A percentile compares a stretch with the other conserved stretches of the same genome.
These are phyloP conservation scores for Chaetorhynchus papuensis DNA, from an alignment of 2,113 vertebrate species.

Conservation along the genomic window DNA sequence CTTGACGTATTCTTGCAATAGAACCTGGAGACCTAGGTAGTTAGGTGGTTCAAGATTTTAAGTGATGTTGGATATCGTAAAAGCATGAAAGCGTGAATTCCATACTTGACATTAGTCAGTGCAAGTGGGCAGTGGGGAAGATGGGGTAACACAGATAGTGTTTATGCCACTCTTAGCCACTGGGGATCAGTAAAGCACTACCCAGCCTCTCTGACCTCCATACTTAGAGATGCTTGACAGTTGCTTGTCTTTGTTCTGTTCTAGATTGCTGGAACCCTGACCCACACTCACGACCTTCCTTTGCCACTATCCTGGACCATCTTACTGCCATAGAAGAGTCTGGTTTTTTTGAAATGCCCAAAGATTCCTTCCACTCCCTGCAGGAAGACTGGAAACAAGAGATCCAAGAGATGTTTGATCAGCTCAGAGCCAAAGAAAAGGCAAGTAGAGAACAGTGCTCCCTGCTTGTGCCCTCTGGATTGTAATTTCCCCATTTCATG, in stretches of 20 bases:
- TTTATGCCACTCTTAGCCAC: conserved; percentile 22
- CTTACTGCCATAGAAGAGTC: conserved; percentile 94
- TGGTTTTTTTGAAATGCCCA: conserved; percentile 97
- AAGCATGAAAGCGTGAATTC: neutral
- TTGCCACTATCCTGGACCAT: conserved; percentile 87
- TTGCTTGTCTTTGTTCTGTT: neutral
- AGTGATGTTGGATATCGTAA: neutral
- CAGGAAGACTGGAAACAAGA: conserved; percentile 98
- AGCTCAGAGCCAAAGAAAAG: conserved; percentile 97
- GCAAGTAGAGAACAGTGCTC: conserved; percentile 47
- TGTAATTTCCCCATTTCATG: neutral
- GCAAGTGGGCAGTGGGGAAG: neutral
- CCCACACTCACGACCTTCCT: conserved; percentile 87
- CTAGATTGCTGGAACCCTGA: conserved; percentile 95
- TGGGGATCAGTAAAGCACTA: conserved; percentile 50
- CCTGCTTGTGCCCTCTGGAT: neutral
- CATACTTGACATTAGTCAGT: neutral
- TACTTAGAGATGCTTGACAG: neutral
- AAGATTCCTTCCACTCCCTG: conserved; percentile 93
- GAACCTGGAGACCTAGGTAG: neutral
- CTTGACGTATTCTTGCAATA: neutral
- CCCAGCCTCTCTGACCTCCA: neutral
- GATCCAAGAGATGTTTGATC: conserved; percentile 98
- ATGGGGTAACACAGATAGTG: neutral
- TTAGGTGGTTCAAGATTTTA: neutral